A percentile compares a stretch with the other conserved stretches of the same genome.
These are phyloP conservation scores for Magallana ariakensis DNA, from an alignment of 1,140 invertebrate species.

Conservation along the genomic window DNA sequence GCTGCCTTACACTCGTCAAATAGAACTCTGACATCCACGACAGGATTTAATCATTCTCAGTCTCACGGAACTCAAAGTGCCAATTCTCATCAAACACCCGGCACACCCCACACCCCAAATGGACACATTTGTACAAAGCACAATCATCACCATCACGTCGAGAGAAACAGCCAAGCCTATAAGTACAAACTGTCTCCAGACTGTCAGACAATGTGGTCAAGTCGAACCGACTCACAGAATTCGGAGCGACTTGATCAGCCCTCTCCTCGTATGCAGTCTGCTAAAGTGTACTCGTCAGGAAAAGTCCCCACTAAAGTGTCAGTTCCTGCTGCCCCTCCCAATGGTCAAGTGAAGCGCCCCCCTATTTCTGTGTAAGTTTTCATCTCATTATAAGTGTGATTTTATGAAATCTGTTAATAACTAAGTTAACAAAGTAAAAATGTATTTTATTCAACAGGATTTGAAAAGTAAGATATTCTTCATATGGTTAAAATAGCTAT, in stretches of 20 bases:
- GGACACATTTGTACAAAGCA: constrained; percentile 53
- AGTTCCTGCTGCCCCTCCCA: constrained; percentile 45
- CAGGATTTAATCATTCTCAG: not conserved
- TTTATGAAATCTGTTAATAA: too few relatives aligned
- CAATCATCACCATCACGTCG: constrained; percentile 44
- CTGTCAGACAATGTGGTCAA: constrained; percentile 6
- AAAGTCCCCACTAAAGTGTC: constrained; percentile 56
- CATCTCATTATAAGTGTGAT: not conserved
- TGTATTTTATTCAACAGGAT: too few relatives aligned
- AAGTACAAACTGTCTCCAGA: constrained; percentile 57
- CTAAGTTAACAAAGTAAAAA: too few relatives aligned
- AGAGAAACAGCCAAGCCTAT: constrained; percentile 47
- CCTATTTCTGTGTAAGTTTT: constrained; percentile 51
- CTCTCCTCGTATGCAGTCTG: constrained; percentile 49
- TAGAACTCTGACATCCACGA: constrained; percentile 8
- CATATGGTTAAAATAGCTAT: too few relatives aligned
- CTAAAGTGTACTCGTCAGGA: constrained; percentile 47
- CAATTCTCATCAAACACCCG: not conserved
- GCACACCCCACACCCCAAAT: not conserved
- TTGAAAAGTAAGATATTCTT: too few relatives aligned
- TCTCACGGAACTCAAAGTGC: constrained; percentile 9
- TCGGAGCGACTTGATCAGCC: constrained; percentile 45
- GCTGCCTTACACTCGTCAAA: constrained; percentile 48
- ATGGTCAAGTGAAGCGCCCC: constrained; percentile 38
- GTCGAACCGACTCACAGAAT: constrained; percentile 49